Conservation (phyloP, 2,888 invertebrate genomes). For the Thysanoteuthis rhombus region DNA sequence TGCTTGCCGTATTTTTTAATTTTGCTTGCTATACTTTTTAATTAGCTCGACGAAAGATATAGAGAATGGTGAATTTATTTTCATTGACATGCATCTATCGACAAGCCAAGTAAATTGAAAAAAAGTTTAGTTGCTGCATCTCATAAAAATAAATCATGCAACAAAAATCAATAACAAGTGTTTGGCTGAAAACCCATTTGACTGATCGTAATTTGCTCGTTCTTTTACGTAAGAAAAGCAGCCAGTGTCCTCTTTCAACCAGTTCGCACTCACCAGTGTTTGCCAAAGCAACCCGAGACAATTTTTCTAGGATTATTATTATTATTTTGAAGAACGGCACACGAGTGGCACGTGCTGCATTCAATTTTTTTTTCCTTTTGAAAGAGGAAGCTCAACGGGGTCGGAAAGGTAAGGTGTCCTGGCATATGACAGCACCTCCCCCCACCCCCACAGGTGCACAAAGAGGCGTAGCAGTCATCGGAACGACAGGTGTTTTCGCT, state of each 20-base stretch:
- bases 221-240: neutral
- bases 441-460: conserved; percentile 12
- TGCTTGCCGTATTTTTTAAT: too few relatives aligned
- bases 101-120: too few relatives aligned
- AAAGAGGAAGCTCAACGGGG: neutral
- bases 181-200: too few relatives aligned
- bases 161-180: too few relatives aligned
- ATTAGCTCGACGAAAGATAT: too few relatives aligned
- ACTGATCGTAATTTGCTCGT: too few relatives aligned
- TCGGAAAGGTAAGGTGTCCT: neutral
- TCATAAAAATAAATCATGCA: too few relatives aligned
- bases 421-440: neutral
- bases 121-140: too few relatives aligned
- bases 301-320: neutral
- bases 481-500: neutral
- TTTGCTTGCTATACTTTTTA: too few relatives aligned
- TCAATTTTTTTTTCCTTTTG: neutral
- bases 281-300: neutral
- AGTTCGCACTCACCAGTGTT: neutral
- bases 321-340: neutral
- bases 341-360: neutral
- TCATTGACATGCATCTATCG: too few relatives aligned
- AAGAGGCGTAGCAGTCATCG: neutral
- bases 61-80: too few relatives aligned
- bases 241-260: neutral